Percentiles rank a stretch among this genome's conserved stretches.
phyloP scores from a whole-genome alignment of 2,113 vertebrate species.

The Ammodytes dubius region DNA sequence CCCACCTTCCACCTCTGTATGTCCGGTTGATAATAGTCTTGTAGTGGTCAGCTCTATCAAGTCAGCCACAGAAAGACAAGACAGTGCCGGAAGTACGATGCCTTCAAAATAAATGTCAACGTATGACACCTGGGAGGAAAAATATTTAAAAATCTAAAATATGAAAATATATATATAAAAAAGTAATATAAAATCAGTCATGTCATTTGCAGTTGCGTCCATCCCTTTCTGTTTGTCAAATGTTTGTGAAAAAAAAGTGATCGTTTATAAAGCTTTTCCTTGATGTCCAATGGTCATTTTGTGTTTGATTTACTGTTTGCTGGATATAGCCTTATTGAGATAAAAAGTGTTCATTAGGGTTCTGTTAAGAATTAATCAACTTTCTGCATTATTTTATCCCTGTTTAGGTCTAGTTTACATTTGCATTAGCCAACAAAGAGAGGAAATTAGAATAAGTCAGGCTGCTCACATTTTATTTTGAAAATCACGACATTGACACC shows the following conservation, averaged over 20 bases:
- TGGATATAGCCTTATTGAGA: not conserved
- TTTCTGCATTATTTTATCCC: not conserved
- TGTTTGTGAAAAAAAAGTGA: no score
- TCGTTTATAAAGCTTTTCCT: no score
- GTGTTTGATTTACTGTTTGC: no score
- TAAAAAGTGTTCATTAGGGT: not conserved
- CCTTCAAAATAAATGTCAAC: slow-evolving; percentile 43
- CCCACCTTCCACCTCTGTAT: slow-evolving; percentile 36
- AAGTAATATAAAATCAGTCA: not conserved
- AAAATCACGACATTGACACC: not conserved
- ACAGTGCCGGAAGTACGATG: not conserved
- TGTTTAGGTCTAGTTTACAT: not conserved
- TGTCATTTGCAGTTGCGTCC: not conserved
- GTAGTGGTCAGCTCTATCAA: slow-evolving; percentile 11
- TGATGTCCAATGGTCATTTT: not conserved
- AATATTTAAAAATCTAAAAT: not conserved
- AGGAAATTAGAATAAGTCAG: not conserved
- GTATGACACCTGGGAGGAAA: not conserved
- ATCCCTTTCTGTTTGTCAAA: not conserved
- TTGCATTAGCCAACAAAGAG: not conserved
- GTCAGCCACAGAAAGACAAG: not conserved
- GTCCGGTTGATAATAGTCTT: slow-evolving; percentile 14
- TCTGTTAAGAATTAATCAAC: not conserved
- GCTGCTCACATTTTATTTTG: slow-evolving; percentile 52
- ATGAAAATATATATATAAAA: no score